Evolutionary conservation across 2,797 vertebrate species (phyloP).

Genomic region (Etheostoma perlongum): DNA sequence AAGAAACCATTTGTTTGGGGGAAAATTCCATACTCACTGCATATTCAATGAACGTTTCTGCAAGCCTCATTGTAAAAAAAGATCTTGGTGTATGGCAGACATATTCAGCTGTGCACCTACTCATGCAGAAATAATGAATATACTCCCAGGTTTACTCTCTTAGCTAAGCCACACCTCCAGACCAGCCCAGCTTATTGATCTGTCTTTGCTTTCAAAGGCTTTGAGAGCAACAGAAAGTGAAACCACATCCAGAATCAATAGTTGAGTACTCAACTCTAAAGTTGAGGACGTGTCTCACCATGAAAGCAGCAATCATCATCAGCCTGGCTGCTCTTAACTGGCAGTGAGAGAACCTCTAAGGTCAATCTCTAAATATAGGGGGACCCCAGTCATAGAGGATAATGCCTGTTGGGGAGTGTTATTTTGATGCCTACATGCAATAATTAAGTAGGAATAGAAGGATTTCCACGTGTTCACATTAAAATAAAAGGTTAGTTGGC

Average conservation of each 20-base stretch:
- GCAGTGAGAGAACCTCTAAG: constrained; percentile 61
- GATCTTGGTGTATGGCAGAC: constrained; percentile 1
- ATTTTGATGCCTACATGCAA: background rate
- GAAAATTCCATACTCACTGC: constrained; percentile 8
- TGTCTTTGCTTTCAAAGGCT: constrained; percentile 56
- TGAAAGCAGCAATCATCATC: constrained; percentile 41
- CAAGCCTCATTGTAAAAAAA: constrained; percentile 6
- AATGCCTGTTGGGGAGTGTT: background rate
- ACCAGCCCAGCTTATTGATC: constrained; percentile 60
- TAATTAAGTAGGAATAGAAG: background rate
- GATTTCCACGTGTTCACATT: constrained; percentile 3
- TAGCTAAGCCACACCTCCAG: constrained; percentile 37
- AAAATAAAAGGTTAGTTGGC: background rate
- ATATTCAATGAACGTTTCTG: constrained; percentile 4
- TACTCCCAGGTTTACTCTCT: constrained; percentile 27
- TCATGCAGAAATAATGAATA: constrained; percentile 19
- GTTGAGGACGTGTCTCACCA: constrained; percentile 56
- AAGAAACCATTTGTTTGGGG: constrained; percentile 23
- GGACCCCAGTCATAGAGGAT: constrained; percentile 6
- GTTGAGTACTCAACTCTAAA: constrained; percentile 57
- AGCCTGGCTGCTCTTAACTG: constrained; percentile 38
- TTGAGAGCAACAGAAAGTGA: constrained; percentile 67
- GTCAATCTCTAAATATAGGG: constrained; percentile 68
- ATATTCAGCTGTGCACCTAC: background rate
- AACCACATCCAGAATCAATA: constrained; percentile 76